These are phyloP conservation scores for Leptonema lineaticorne DNA, from an alignment of 1,140 invertebrate genomes.

Conservation along the genomic window DNA sequence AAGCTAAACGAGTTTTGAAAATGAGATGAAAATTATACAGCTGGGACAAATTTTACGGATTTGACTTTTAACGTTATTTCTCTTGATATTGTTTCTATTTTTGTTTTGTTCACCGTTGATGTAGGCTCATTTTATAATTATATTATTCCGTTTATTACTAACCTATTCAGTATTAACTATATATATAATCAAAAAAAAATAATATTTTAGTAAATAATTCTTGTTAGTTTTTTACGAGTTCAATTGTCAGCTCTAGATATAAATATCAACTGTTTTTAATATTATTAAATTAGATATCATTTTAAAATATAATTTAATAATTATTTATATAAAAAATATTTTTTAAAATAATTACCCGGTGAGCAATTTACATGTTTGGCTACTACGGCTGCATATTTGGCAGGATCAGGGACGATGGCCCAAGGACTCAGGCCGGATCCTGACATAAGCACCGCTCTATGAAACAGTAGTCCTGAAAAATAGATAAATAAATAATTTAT, in stretches of 20 bases:
- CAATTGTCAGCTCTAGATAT: no score
- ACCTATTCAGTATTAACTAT: slow-evolving; percentile 6
- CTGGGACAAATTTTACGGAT: not conserved
- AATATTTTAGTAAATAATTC: no score
- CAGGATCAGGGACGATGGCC: slow-evolving; percentile 86
- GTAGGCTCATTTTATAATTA: slow-evolving; percentile 7
- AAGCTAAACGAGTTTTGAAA: slow-evolving; percentile 11
- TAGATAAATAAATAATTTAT: slow-evolving; percentile 38
- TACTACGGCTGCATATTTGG: slow-evolving; percentile 82
- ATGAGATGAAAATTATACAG: slow-evolving; percentile 15
- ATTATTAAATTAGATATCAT: no score
- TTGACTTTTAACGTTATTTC: not conserved
- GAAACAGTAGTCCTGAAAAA: slow-evolving; percentile 81
- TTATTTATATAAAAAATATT: no score
- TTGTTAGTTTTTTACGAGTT: no score
- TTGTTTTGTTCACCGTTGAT: not conserved
- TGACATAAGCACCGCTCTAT: slow-evolving; percentile 91
- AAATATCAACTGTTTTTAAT: not conserved
- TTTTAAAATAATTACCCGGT: slow-evolving; percentile 61
- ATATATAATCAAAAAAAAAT: no score
- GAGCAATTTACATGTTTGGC: slow-evolving; percentile 86
- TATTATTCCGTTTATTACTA: slow-evolving; percentile 12
- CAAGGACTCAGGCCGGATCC: slow-evolving; percentile 92
- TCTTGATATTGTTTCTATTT: not conserved
- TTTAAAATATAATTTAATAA: no score